phyloP scores from a whole-genome alignment of 2,113 vertebrate genomes.

The Clarias magur region DNA sequence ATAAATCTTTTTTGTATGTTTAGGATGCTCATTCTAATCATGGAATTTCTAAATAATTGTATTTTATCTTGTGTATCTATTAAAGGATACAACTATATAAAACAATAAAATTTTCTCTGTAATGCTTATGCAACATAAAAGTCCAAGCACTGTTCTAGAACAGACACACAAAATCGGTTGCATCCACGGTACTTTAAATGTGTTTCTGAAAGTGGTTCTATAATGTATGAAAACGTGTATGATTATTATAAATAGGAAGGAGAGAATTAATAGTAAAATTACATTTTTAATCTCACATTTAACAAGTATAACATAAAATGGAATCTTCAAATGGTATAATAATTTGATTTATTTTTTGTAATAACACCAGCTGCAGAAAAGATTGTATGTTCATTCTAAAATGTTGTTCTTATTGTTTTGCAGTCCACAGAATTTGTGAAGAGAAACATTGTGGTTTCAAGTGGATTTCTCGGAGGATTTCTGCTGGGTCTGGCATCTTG shows the following conservation, averaged over 20 bases:
- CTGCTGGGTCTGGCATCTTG: slow-evolving; percentile 94
- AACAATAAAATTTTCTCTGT: neutral
- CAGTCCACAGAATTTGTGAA: slow-evolving; percentile 96
- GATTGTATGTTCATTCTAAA: neutral
- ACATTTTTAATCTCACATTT: neutral
- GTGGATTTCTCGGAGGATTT: slow-evolving; percentile 95
- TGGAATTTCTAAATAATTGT: neutral
- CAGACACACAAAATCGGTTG: neutral
- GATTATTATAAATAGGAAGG: neutral
- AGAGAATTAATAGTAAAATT: neutral
- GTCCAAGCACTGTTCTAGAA: neutral
- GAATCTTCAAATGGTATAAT: neutral
- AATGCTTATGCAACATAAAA: neutral
- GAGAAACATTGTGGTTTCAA: slow-evolving; percentile 93
- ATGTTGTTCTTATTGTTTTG: slow-evolving; percentile 32
- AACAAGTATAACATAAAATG: neutral
- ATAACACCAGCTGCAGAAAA: neutral
- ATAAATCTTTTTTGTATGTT: neutral
- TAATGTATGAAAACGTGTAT: neutral
- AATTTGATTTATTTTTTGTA: neutral
- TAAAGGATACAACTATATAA: neutral
- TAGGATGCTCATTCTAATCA: neutral
- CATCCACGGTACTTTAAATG: neutral
- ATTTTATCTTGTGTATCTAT: neutral
- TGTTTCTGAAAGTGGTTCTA: neutral